Evolutionary conservation across 2,113 vertebrate species (phyloP).

Genomic region (Eulacestoma nigropectus): DNA sequence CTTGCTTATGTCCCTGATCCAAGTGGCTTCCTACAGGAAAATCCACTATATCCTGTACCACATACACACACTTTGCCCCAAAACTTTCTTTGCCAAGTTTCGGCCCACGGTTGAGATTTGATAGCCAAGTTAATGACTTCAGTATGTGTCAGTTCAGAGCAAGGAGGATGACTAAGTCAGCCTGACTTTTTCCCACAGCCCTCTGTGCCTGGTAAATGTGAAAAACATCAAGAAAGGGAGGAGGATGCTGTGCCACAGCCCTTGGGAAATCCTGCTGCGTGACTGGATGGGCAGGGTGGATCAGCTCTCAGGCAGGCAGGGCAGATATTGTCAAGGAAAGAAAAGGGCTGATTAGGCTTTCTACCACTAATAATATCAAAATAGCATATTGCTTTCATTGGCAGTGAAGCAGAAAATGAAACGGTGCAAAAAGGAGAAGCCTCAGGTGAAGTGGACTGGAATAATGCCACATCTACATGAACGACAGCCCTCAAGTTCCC

Average conservation of each 20-base stretch:
- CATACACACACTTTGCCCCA: not conserved
- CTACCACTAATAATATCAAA: conserved; percentile 27
- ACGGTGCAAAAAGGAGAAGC: not conserved
- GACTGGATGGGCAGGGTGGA: not conserved
- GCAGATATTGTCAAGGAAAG: not conserved
- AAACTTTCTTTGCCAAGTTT: conserved; percentile 26
- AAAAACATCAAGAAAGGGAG: not conserved
- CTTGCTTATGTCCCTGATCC: not conserved
- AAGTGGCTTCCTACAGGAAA: not conserved
- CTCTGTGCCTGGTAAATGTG: not conserved
- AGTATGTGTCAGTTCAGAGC: not conserved
- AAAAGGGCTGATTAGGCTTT: conserved; percentile 35
- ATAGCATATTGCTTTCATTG: conserved; percentile 9
- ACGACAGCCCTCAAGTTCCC: not conserved
- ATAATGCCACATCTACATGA: not conserved
- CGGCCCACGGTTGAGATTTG: conserved; percentile 34
- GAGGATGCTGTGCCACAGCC: not conserved
- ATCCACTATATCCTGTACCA: not conserved
- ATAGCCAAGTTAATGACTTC: conserved; percentile 2
- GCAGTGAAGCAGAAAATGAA: conserved; percentile 26
- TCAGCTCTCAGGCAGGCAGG: not conserved
- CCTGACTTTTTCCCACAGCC: not conserved
- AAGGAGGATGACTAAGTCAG: not conserved
- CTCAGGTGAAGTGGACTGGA: not conserved
- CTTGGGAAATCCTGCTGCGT: not conserved